Percentiles rank a stretch among this genome's conserved stretches.
These are phyloP conservation scores for Muricea muricata DNA, from an alignment of 92 coral and sea anemone species.

Conservation along the genomic window DNA sequence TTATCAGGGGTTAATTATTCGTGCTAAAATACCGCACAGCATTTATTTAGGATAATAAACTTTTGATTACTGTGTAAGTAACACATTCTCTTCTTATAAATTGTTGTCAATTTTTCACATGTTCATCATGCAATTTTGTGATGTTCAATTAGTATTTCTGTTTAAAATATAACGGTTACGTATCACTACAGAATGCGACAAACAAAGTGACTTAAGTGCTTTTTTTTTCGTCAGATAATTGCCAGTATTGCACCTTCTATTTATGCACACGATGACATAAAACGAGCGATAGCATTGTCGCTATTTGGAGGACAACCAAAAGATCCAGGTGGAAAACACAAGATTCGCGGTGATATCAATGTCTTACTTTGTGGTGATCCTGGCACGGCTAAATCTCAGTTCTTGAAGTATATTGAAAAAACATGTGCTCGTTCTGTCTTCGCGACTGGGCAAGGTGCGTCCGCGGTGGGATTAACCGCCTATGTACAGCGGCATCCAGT, in stretches of 20 bases:
- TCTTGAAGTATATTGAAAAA: conserved; percentile 91
- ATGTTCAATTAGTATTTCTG: no score
- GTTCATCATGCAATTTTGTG: no score
- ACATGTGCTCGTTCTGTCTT: conserved; percentile 93
- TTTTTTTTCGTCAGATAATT: conserved; percentile 61
- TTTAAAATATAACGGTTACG: no score
- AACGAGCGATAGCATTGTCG: conserved; percentile 89
- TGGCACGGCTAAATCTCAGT: conserved; percentile 98
- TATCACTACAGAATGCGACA: not conserved
- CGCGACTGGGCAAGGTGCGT: conserved; percentile 98
- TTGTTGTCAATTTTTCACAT: no score
- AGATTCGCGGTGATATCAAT: conserved; percentile 95
- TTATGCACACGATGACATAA: conserved; percentile 93
- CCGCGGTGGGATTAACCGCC: conserved; percentile 97
- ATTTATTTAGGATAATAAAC: no score
- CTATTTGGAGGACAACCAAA: conserved; percentile 96
- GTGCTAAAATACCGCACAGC: no score
- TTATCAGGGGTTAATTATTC: no score
- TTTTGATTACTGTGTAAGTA: no score
- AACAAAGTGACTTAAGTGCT: not conserved
- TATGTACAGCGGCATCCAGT: conserved; percentile 99
- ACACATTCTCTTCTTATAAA: no score
- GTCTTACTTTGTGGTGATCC: conserved; percentile 96
- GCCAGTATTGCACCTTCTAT: conserved; percentile 93
- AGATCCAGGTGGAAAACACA: conserved; percentile 99